phyloP scores from a whole-genome alignment of 2,888 invertebrate genomes.

The Andricus curvator region DNA sequence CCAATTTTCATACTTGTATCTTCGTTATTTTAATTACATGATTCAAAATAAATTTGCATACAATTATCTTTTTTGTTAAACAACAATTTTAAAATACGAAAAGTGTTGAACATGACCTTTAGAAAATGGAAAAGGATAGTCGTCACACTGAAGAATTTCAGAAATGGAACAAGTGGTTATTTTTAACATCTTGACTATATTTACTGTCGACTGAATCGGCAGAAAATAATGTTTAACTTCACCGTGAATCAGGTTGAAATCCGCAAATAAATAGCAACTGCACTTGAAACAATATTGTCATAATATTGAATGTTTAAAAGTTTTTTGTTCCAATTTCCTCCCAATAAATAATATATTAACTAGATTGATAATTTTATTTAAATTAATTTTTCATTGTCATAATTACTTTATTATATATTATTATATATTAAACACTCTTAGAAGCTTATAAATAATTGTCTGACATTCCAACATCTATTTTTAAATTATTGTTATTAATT shows the following conservation, averaged over 20 bases:
- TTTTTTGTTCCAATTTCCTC: not conserved
- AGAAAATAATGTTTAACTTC: conserved; percentile 24
- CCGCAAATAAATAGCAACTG: not conserved
- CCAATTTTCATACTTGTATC: too few species aligned
- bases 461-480: not conserved
- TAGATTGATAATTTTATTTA: too few species aligned
- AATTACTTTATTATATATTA: too few species aligned
- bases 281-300: not conserved
- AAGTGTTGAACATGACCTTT: conserved; percentile 12
- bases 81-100: not conserved
- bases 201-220: conserved; percentile 10
- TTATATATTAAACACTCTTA: not conserved
- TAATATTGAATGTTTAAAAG: not conserved
- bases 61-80: not conserved
- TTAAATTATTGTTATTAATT: not conserved
- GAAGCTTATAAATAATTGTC: not conserved
- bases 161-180: conserved; percentile 40
- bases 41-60: not conserved
- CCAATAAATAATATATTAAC: not conserved
- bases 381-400: too few species aligned
- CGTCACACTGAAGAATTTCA: conserved; percentile 12
- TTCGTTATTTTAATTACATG: too few species aligned
- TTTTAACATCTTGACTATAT: conserved; percentile 29
- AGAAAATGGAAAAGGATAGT: conserved; percentile 23
- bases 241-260: not conserved